Percentiles rank a stretch among this genome's conserved stretches.
phyloP scores from a whole-genome alignment of 2,113 vertebrate genomes.

The Hippolais icterina region DNA sequence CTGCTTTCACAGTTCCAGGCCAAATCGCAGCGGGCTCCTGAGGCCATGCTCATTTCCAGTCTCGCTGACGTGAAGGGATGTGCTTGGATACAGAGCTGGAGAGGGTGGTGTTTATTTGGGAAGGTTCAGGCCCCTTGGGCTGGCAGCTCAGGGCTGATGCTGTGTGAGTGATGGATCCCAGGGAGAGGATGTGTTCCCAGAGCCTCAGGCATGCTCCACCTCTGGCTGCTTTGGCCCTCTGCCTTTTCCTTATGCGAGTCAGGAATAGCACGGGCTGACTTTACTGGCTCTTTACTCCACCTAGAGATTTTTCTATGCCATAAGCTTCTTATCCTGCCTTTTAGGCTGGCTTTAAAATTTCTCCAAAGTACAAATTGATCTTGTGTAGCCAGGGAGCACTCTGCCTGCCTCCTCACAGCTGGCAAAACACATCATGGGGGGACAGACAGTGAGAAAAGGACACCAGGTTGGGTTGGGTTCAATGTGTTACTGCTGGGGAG shows the following conservation, averaged over 20 bases:
- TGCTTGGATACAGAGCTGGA: not conserved
- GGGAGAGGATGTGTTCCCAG: not conserved
- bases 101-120: not conserved
- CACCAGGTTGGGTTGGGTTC: not conserved
- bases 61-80: not conserved
- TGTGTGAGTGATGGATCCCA: not conserved
- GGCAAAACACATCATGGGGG: not conserved
- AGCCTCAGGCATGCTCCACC: fast-evolving
- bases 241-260: not conserved
- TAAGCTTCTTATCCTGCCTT: not conserved
- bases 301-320: constrained; percentile 41
- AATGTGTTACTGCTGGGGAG: not conserved
- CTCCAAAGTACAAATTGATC: not conserved
- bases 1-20: not conserved
- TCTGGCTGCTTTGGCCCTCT: not conserved
- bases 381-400: not conserved
- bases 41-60: not conserved
- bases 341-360: not conserved
- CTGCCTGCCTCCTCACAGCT: not conserved
- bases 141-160: not conserved
- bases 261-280: not conserved
- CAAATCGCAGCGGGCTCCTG: fast-evolving
- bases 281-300: constrained; percentile 27
- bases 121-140: not conserved
- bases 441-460: not conserved